Conservation (phyloP, 2,797 vertebrate genomes). For the Falco naumanni region DNA sequence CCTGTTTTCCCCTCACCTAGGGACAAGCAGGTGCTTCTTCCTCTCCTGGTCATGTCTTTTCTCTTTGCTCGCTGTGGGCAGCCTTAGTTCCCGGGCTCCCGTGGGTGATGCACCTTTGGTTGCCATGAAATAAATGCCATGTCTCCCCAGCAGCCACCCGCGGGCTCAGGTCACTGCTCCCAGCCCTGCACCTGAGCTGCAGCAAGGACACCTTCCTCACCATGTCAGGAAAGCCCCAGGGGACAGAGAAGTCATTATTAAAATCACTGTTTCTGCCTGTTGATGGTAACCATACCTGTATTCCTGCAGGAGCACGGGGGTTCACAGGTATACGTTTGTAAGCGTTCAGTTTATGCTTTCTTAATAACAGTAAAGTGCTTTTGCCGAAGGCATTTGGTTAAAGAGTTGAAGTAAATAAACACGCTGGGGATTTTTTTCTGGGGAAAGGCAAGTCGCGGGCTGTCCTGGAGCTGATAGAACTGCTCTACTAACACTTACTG, state of each 20-base stretch:
- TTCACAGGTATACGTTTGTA: fast-evolving
- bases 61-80: fast-evolving
- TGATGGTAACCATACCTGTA: not conserved
- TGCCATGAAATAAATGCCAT: not conserved
- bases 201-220: fast-evolving
- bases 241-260: not conserved
- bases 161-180: not conserved
- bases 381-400: not conserved
- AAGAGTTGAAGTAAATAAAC: slow-evolving; percentile 1
- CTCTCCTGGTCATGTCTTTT: not conserved
- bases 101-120: not conserved
- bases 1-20: not conserved
- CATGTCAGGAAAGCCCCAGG: not conserved
- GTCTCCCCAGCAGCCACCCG: fast-evolving
- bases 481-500: not conserved
- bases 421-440: not conserved
- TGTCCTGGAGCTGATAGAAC: not conserved
- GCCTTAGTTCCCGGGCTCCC: not conserved
- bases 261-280: not conserved
- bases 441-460: not conserved
- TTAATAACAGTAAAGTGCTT: not conserved
- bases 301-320: not conserved
- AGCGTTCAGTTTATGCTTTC: not conserved
- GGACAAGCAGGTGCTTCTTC: not conserved
- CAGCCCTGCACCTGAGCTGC: not conserved